Evolutionary conservation across 2,113 vertebrate genomes (phyloP).

Genomic region (Ictalurus furcatus): DNA sequence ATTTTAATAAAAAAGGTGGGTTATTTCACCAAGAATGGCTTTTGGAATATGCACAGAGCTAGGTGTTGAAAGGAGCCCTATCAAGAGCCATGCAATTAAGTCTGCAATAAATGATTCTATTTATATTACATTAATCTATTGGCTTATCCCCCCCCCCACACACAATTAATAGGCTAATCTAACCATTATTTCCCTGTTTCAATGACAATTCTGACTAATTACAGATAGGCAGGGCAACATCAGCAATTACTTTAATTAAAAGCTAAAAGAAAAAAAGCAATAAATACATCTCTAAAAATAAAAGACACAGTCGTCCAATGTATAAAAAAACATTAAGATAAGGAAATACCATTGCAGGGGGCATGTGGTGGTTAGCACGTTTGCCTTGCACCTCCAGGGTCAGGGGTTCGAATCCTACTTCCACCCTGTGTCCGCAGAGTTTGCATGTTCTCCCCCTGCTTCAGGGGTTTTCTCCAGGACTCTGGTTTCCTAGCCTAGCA

Average conservation of each 20-base stretch:
- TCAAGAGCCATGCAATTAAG: neutral
- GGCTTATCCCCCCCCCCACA: neutral
- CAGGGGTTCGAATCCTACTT: too few species aligned
- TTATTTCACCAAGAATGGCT: neutral
- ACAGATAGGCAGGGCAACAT: neutral
- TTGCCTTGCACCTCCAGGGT: too few species aligned
- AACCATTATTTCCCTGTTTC: neutral
- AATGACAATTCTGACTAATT: neutral
- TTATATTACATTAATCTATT: neutral
- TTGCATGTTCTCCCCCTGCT: too few species aligned
- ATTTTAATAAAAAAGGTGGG: neutral
- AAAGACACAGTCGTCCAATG: neutral
- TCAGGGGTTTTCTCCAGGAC: too few species aligned
- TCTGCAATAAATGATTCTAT: neutral
- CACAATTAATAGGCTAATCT: neutral
- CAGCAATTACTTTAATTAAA: neutral
- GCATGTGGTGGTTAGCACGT: too few species aligned
- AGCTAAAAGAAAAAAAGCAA: neutral
- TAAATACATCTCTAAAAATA: neutral
- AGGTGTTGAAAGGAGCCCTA: neutral
- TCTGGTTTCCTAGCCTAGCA: neutral
- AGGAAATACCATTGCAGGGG: neutral
- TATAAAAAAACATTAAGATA: neutral
- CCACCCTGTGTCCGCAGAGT: too few species aligned
- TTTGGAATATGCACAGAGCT: neutral